These are phyloP conservation scores for Drosophila chauvacae DNA, from an alignment of 1,140 invertebrate genomes.

Conservation along the genomic window DNA sequence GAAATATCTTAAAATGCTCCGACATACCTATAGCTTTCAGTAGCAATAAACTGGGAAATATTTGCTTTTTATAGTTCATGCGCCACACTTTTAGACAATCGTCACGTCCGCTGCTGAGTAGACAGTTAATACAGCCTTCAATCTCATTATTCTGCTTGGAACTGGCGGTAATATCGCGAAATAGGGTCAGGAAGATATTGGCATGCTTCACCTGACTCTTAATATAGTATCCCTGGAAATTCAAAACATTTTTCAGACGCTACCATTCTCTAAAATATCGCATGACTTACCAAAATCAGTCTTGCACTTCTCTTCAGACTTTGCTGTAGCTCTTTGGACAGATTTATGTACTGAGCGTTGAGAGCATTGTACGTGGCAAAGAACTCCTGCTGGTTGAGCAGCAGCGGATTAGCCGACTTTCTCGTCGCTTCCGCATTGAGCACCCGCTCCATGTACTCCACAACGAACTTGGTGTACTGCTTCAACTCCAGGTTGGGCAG, in stretches of 20 bases:
- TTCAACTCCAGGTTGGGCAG: constrained; percentile 90
- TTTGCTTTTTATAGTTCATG: constrained; percentile 86
- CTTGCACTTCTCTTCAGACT: constrained; percentile 84
- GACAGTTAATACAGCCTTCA: constrained; percentile 83
- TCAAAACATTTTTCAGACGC: neutral
- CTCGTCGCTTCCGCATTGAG: constrained; percentile 78
- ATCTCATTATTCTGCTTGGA: constrained; percentile 56
- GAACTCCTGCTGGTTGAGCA: constrained; percentile 81
- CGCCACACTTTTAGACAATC: constrained; percentile 86
- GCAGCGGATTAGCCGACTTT: constrained; percentile 23
- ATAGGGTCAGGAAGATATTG: constrained; percentile 72
- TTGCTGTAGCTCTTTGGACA: constrained; percentile 79
- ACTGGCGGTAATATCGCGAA: constrained; percentile 53
- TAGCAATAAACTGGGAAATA: constrained; percentile 71
- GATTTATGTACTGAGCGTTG: constrained; percentile 65
- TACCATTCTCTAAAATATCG: rapidly evolving
- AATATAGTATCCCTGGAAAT: constrained; percentile 66
- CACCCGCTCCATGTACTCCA: constrained; percentile 89
- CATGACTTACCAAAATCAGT: constrained; percentile 59
- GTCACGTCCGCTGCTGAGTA: constrained; percentile 84
- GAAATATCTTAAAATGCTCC: too few relatives aligned
- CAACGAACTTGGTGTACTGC: constrained; percentile 89
- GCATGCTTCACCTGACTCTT: constrained; percentile 63
- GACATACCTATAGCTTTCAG: constrained; percentile 63
- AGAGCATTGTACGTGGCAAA: constrained; percentile 84